Evolutionary conservation across 2,113 vertebrate genomes (phyloP), one percentile per base, ranked within the genome.

Genomic region (Perognathus longimembris): DNA sequence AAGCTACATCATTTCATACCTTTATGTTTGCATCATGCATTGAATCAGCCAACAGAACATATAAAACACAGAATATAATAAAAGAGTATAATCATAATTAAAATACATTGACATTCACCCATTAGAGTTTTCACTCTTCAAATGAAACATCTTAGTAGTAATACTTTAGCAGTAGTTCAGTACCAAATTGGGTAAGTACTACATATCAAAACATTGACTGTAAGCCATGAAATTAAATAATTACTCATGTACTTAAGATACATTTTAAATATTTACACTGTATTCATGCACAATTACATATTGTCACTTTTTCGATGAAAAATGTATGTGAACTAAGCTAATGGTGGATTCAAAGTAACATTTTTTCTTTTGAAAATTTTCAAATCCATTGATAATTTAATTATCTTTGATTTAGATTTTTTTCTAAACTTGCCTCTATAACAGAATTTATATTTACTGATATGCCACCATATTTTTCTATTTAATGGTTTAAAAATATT

Each of bases 321-420:
- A 1, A 50, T n/a, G 5, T 21, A 42, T 75, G 80, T 34, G 24
- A 57, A 63, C 0, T 21, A 85, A 85, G 30, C 7, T 61, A 22
- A 83, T 59, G 28, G 34, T 69, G 6, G 7, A 66, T 91, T 91
- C 84, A 61, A 93, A 40, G 28, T 88, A 57, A 87, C 82, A 6
- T 36, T 32, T 50, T 83, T 69, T 75, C 59, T 85, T 54, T n/a
- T 57, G 21, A 67, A 85, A 80, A 90, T 77, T 28, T 45, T 34
- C 9, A 42, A 71, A 84, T 89, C 45, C 66, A 40, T 32, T 50
- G 12, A 22, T 66, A 38, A 77, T 71, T 78, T n/a, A 66, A 64
- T 30, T 64, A 67, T 89, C 59, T 77, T 21, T 85, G 32, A 85
- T 28, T 86, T 30, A 26, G 30, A 81, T 15, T 50, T 45, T 64